phyloP scores from a whole-genome alignment of 1,140 invertebrate species.

The Scaptomyza pallida region DNA sequence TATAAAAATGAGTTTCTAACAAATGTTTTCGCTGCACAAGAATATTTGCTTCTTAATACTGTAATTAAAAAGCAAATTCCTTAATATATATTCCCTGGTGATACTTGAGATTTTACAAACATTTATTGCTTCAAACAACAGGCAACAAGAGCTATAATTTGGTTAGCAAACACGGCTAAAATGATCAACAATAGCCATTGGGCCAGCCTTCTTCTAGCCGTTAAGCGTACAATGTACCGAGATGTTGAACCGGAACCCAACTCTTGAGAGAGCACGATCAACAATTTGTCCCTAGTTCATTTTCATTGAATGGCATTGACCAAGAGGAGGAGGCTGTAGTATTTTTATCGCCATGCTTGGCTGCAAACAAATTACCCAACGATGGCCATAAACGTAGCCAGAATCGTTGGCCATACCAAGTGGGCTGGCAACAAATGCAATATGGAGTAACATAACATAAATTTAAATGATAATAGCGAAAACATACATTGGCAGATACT shows the following conservation, averaged over 20 bases:
- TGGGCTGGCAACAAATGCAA: slow-evolving; percentile 47
- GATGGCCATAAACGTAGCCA: slow-evolving; percentile 31
- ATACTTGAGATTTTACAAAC: slow-evolving; percentile 7
- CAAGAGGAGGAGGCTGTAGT: slow-evolving; percentile 17
- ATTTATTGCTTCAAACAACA: slow-evolving; percentile 3
- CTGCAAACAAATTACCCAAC: slow-evolving; percentile 50
- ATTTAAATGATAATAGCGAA: slow-evolving; percentile 79
- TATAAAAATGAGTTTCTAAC: too few relatives aligned
- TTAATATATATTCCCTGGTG: too few relatives aligned
- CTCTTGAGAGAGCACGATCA: slow-evolving; percentile 6
- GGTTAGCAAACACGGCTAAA: background rate
- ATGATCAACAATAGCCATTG: slow-evolving; percentile 3
- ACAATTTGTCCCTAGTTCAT: slow-evolving; percentile 50
- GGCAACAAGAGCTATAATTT: slow-evolving; percentile 39
- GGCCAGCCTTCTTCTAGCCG: slow-evolving; percentile 3
- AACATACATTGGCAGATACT: slow-evolving; percentile 74
- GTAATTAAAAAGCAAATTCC: slow-evolving; percentile 8
- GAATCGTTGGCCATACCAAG: background rate
- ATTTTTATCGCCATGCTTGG: slow-evolving; percentile 3
- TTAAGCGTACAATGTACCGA: slow-evolving; percentile 33
- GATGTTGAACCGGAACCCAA: background rate
- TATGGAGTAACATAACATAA: slow-evolving; percentile 68
- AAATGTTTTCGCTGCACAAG: too few relatives aligned
- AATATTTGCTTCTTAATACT: too few relatives aligned
- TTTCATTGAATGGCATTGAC: slow-evolving; percentile 42